Evolutionary conservation across 1,140 invertebrate species (phyloP).

Genomic region (Sminthurinus signatus): DNA sequence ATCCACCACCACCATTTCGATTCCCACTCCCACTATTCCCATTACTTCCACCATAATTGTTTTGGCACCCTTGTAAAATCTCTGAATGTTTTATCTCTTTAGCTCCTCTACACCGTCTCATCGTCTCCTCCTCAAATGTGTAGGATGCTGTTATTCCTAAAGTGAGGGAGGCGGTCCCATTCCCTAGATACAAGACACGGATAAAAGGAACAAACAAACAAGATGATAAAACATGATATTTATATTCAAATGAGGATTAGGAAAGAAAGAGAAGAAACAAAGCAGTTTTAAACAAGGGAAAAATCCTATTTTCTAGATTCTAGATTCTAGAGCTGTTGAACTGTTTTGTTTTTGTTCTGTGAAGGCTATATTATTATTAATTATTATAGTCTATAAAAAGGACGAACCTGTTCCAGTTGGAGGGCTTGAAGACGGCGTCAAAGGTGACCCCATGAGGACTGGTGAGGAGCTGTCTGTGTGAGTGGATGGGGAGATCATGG

Average conservation of each 20-base stretch:
- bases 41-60: slow-evolving; percentile 11
- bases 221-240: no score
- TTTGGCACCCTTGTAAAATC: slow-evolving; percentile 1
- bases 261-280: no score
- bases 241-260: no score
- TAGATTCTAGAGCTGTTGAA: no score
- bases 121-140: slow-evolving; percentile 37
- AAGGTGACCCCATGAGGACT: slow-evolving; percentile 19
- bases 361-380: no score
- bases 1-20: slow-evolving; percentile 3
- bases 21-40: slow-evolving; percentile 1
- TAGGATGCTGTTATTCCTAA: slow-evolving; percentile 41
- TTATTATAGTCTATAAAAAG: not conserved
- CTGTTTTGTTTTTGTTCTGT: no score
- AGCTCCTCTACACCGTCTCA: slow-evolving; percentile 17
- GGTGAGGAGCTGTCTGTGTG: slow-evolving; percentile 25
- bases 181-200: slow-evolving; percentile 19
- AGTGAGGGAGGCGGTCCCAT: slow-evolving; percentile 35
- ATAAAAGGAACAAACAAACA: no score
- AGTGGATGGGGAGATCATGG: slow-evolving; percentile 23
- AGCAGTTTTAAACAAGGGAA: no score
- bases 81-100: slow-evolving; percentile 13
- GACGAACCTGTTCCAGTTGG: slow-evolving; percentile 13
- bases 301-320: no score
- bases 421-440: slow-evolving; percentile 26